Evolutionary conservation across 2,113 vertebrate species (phyloP), one percentile per base, ranked within the genome.

Genomic region (Antechinus flavipes): DNA sequence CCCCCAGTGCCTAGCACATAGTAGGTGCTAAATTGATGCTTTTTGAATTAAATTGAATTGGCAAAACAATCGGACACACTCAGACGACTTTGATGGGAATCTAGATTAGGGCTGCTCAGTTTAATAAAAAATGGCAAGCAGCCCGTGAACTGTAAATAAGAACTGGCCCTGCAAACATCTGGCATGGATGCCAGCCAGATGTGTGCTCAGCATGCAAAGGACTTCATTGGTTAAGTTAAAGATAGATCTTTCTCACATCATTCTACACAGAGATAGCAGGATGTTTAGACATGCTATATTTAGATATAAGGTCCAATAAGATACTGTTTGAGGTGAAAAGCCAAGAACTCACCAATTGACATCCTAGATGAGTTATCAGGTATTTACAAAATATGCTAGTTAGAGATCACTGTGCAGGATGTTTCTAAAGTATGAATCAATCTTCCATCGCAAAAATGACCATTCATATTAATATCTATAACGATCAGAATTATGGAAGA

Each of bases 71-170:
- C 27, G 49, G 8, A 25, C 58, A 68, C 30, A 4, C 35, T 30
- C 3, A 56, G 19, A 58, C 27, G 1, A 92, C 26, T 25, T 46
- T 61, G 56, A 30, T 91, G 54, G 53, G 4, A 53, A 47, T 93
- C 89, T 91, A 61, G 27, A 53, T 84, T 93, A 91, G 90, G 50
- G 27, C 24, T 90, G 42, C 92, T 92, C 90, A 94, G 90, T 91
- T 92, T 61, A 56, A 91, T 93, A 42, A 58, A 93, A 91, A 93
- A 14, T 24, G 76, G 26, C 46, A n/a, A 54, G 19, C 1, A 49
- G 94, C 90, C 92, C 9, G 8, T 12, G 22, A 93, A n/a, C 27
- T 93, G 2, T 92, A 97, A 96, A 27, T 97, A 90, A 96, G 25
- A 96, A 76, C 14, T 91, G 14, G 90, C 47, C 53, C 90, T 68